Evolutionary conservation across 2,888 invertebrate genomes (phyloP).

Genomic region (Parnassius smintheus): DNA sequence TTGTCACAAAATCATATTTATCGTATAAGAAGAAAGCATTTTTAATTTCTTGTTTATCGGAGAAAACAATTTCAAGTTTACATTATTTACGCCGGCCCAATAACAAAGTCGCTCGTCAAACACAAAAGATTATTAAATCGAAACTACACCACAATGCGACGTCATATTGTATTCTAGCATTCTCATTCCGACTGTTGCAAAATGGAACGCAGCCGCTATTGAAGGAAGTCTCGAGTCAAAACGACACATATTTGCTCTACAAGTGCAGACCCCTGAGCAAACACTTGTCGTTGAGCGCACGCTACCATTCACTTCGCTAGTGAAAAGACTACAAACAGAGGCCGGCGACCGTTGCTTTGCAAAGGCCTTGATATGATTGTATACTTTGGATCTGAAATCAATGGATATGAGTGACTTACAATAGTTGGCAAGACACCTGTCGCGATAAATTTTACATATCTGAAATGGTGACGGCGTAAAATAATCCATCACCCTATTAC

Average conservation of each 20-base stretch:
- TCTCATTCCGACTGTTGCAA: slow-evolving; percentile 17
- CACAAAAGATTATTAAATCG: slow-evolving; percentile 22
- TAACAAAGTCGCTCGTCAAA: not conserved
- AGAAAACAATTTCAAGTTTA: no score
- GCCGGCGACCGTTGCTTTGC: slow-evolving; percentile 13
- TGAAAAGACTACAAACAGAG: slow-evolving; percentile 24
- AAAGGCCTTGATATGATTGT: not conserved
- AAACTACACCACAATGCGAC: slow-evolving; percentile 17
- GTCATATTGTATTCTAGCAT: slow-evolving; percentile 18
- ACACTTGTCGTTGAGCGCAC: slow-evolving; percentile 14
- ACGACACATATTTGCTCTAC: slow-evolving; percentile 20
- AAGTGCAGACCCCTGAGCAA: slow-evolving; percentile 24
- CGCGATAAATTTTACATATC: no score
- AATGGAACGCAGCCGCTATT: slow-evolving; percentile 19
- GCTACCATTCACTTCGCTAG: slow-evolving; percentile 18
- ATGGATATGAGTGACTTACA: no score
- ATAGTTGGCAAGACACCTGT: no score
- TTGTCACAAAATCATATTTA: no score
- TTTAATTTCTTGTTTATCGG: no score
- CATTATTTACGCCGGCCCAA: not conserved
- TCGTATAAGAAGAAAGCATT: no score
- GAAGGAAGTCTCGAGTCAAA: slow-evolving; percentile 10
- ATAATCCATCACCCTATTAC: no score
- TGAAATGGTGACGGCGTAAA: no score
- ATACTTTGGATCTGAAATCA: no score